Evolutionary conservation across 2,113 vertebrate genomes (phyloP).

Genomic region (Ctenodactylus gundi): DNA sequence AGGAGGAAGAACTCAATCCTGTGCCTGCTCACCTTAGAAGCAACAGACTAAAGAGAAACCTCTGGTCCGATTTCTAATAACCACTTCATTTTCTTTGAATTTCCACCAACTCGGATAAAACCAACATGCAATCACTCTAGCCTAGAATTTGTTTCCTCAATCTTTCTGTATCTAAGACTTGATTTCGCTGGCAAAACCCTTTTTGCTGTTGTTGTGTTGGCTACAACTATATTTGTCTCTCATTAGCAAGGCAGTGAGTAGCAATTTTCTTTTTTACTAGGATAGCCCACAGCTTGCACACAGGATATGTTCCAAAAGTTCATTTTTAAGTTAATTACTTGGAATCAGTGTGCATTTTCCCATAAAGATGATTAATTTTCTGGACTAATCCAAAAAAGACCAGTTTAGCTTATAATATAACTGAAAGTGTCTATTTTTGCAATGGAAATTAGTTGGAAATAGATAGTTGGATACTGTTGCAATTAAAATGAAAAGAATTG

Average conservation of each 20-base stretch:
- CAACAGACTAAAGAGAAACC: not conserved
- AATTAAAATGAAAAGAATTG: slow-evolving; percentile 55
- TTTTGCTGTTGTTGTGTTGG: not conserved
- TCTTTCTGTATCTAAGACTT: slow-evolving; percentile 46
- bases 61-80: slow-evolving; percentile 15
- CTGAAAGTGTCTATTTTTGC: slow-evolving; percentile 40
- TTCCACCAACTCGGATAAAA: slow-evolving; percentile 42
- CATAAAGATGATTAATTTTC: slow-evolving; percentile 31
- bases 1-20: not conserved
- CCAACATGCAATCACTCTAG: not conserved
- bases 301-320: slow-evolving; percentile 41
- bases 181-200: slow-evolving; percentile 37
- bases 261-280: slow-evolving; percentile 61
- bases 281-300: not conserved
- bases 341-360: slow-evolving; percentile 49
- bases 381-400: slow-evolving; percentile 29
- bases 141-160: not conserved
- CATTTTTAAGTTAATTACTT: slow-evolving; percentile 64
- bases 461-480: slow-evolving; percentile 41
- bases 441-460: slow-evolving; percentile 54
- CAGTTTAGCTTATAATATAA: slow-evolving; percentile 25
- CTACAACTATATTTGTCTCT: slow-evolving; percentile 42
- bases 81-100: not conserved
- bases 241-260: slow-evolving; percentile 11
- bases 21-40: not conserved